Conservation (phyloP, 2,797 vertebrate species). For the Chrosomus eos region DNA sequence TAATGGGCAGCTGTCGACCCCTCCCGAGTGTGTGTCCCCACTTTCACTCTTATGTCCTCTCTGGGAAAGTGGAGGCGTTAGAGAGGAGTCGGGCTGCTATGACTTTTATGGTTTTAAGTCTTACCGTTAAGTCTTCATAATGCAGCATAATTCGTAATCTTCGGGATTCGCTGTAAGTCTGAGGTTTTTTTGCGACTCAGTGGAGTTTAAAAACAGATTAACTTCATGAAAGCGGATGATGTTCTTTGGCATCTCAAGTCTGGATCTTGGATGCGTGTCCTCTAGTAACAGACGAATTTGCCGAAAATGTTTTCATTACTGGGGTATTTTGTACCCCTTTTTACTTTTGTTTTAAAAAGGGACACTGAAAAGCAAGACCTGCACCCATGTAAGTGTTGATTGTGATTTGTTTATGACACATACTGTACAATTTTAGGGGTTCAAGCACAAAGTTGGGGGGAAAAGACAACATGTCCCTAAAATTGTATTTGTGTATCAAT, state of each 20-base stretch:
- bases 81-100: neutral
- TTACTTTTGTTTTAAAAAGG: conserved; percentile 71
- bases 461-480: too few relatives aligned
- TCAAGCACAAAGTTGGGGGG: neutral
- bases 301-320: conserved; percentile 68
- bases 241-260: conserved; percentile 53
- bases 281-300: conserved; percentile 1
- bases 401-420: conserved; percentile 2
- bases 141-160: neutral
- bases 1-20: conserved; percentile 65
- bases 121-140: neutral
- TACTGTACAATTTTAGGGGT: neutral
- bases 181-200: neutral
- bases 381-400: conserved; percentile 69
- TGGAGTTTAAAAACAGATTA: neutral
- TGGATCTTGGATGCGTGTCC: conserved; percentile 2
- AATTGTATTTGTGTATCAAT: too few relatives aligned
- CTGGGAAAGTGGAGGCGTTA: neutral
- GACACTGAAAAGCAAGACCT: conserved; percentile 58
- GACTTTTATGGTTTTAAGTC: neutral
- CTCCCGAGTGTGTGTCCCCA: conserved; percentile 42
- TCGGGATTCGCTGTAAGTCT: neutral
- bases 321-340: conserved; percentile 67
- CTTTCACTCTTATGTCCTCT: conserved; percentile 54
- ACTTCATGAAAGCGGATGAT: conserved; percentile 62